These are phyloP conservation scores for Tonatia bakeri DNA, from an alignment of 2,113 vertebrate genomes.

Conservation along the genomic window DNA sequence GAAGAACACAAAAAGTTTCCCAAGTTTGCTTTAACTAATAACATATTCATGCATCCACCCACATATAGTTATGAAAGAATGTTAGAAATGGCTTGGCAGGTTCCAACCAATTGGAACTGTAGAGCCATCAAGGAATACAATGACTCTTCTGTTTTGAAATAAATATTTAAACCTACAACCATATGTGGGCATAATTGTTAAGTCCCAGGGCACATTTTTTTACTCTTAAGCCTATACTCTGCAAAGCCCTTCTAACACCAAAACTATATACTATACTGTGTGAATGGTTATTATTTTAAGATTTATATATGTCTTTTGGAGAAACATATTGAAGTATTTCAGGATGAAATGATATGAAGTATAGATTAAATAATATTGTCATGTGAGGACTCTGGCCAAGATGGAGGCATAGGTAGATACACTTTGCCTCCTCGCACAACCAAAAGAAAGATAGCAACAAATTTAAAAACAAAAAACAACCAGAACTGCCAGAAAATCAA, in stretches of 20 bases:
- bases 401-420: too few species aligned
- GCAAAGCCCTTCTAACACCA: background rate
- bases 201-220: background rate
- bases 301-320: background rate
- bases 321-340: background rate
- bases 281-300: background rate
- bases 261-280: background rate
- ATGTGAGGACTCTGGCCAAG: too few species aligned
- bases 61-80: background rate
- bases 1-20: background rate
- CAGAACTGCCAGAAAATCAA: too few species aligned
- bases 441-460: too few species aligned
- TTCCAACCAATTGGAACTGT: background rate
- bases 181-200: background rate
- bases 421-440: too few species aligned
- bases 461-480: too few species aligned
- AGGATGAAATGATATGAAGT: background rate
- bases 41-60: background rate
- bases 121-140: background rate
- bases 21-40: background rate
- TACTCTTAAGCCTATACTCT: background rate
- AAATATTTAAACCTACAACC: constrained; percentile 6
- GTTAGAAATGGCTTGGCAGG: background rate
- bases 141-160: background rate
- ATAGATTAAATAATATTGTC: background rate